These are phyloP conservation scores for Apodemia zela DNA, from an alignment of 2,888 invertebrate genomes.

Conservation along the genomic window DNA sequence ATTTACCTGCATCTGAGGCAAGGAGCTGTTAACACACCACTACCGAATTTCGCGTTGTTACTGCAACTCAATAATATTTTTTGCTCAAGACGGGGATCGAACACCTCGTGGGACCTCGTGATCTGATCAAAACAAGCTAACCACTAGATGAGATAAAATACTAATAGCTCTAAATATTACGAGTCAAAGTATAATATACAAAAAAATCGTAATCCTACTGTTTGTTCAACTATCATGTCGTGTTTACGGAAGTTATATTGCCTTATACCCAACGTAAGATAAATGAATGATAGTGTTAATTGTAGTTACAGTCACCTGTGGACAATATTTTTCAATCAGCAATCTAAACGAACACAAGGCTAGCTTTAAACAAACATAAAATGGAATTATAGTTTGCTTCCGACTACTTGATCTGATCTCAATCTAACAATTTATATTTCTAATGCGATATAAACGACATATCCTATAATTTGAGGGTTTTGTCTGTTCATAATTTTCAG, in stretches of 20 bases:
- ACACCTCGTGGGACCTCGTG: too few species aligned
- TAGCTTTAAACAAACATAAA: constrained; percentile 39
- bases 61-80: too few species aligned
- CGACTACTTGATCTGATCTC: constrained; percentile 17
- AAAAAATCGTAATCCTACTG: too few species aligned
- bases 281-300: constrained; percentile 13
- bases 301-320: constrained; percentile 24
- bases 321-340: constrained; percentile 55
- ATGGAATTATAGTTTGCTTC: constrained; percentile 29
- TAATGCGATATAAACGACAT: constrained; percentile 31
- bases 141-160: too few species aligned
- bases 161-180: too few species aligned
- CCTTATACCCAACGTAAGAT: neutral
- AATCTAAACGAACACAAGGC: constrained; percentile 40
- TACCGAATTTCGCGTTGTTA: too few species aligned
- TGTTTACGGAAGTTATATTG: neutral
- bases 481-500: neutral
- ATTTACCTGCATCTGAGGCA: too few species aligned
- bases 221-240: neutral
- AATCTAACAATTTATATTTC: constrained; percentile 31
- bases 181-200: too few species aligned
- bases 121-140: too few species aligned
- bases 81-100: too few species aligned
- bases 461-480: constrained; percentile 33
- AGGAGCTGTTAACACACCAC: too few species aligned